Conservation (phyloP, 35 echinoderm and acorn worm species). For the Diadema setosum region DNA sequence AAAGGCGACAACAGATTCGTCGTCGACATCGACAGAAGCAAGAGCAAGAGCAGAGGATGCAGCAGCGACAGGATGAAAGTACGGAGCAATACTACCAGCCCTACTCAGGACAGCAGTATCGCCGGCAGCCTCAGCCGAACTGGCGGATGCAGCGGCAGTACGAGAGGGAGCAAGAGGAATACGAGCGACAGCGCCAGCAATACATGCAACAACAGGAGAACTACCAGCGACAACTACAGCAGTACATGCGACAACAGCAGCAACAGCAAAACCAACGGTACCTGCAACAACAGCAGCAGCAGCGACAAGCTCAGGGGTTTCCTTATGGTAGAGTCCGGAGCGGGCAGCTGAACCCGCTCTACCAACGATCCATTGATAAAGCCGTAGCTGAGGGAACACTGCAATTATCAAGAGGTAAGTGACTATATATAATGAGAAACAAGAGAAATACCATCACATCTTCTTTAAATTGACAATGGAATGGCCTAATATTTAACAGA, state of each 20-base stretch:
- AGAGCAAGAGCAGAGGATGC: not conserved
- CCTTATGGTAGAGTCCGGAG: not conserved
- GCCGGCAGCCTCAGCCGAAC: not conserved
- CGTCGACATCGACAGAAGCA: not conserved
- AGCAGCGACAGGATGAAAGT: not conserved
- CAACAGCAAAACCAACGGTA: not conserved
- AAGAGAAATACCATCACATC: no score
- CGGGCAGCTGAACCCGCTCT: not conserved
- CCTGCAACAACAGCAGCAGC: not conserved
- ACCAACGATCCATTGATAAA: not conserved
- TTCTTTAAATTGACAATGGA: no score
- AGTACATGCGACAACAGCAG: not conserved
- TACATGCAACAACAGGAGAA: not conserved
- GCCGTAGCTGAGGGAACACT: not conserved
- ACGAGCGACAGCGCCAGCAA: not conserved
- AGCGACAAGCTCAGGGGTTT: not conserved
- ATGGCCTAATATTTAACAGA: no score
- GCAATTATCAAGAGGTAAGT: no score
- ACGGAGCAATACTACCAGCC: not conserved
- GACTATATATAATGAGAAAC: no score
- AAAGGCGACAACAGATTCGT: not conserved
- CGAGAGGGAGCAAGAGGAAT: not conserved
- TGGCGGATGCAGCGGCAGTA: not conserved
- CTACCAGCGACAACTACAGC: not conserved
- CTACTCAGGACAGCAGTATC: not conserved